Percentiles rank a stretch among this genome's conserved stretches.
Evolutionary conservation across 2,888 invertebrate genomes (phyloP).

Genomic region (Cantharis rustica): DNA sequence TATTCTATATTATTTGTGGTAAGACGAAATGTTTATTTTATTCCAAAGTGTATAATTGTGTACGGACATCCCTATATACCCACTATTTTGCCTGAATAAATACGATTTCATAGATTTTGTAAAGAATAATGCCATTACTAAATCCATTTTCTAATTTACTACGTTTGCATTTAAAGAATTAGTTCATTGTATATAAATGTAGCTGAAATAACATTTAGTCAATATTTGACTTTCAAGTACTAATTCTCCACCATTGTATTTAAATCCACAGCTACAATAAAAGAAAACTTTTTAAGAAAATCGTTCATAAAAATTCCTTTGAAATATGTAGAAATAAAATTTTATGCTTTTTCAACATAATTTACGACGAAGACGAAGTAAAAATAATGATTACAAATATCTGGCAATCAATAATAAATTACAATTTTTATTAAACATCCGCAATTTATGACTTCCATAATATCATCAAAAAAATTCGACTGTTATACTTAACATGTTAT

Average conservation of each 20-base stretch:
- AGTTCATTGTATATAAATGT: conserved; percentile 3
- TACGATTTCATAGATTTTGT: conserved; percentile 21
- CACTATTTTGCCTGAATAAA: conserved; percentile 26
- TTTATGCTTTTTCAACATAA: background rate
- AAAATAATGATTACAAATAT: background rate
- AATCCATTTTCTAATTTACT: conserved; percentile 25
- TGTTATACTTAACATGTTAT: background rate
- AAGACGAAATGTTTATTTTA: conserved; percentile 20
- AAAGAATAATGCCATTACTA: conserved; percentile 16
- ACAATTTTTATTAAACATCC: background rate
- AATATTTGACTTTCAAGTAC: background rate
- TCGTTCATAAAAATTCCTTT: background rate
- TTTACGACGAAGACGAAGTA: background rate
- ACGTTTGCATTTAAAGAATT: conserved; percentile 4
- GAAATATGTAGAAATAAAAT: background rate
- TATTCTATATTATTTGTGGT: conserved; percentile 2
- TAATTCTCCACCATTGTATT: background rate
- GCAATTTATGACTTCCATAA: background rate
- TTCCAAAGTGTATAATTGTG: conserved; percentile 28
- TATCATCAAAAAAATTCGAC: background rate
- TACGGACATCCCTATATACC: conserved; percentile 15
- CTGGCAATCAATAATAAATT: background rate
- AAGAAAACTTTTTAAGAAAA: background rate
- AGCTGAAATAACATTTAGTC: conserved; percentile 20
- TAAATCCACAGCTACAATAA: background rate